These are phyloP conservation scores for Exocentrus adspersus DNA, from an alignment of 2,888 invertebrate genomes.

Conservation along the genomic window DNA sequence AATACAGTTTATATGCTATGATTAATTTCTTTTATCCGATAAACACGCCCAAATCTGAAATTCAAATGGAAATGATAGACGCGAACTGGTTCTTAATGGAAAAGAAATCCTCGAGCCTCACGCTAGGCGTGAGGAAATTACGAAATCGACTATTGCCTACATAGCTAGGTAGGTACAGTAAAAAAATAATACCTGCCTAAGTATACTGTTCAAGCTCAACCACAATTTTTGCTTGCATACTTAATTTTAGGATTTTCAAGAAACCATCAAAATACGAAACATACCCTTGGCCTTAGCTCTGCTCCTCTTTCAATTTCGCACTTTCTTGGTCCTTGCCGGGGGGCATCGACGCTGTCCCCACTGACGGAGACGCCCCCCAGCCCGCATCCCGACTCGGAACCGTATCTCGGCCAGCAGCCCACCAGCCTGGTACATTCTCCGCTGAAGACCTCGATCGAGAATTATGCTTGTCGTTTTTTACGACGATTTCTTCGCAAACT, in stretches of 20 bases:
- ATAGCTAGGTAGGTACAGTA: too few relatives aligned
- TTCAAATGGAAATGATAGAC: background rate
- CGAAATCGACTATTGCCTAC: background rate
- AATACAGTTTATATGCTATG: background rate
- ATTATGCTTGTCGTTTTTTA: background rate
- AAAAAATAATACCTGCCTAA: too few relatives aligned
- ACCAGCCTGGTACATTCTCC: constrained; percentile 15
- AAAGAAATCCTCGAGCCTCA: background rate
- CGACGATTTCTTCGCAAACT: background rate
- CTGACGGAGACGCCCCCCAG: constrained; percentile 8
- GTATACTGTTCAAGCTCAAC: too few relatives aligned
- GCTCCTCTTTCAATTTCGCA: background rate
- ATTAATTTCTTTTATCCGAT: background rate
- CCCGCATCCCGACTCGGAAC: too few relatives aligned
- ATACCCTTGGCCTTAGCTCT: too few relatives aligned
- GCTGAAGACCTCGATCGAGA: constrained; percentile 1
- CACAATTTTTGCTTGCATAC: too few relatives aligned
- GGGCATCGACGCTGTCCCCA: constrained; percentile 15
- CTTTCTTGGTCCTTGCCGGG: constrained; percentile 14
- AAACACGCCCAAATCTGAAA: background rate
- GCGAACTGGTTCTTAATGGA: background rate
- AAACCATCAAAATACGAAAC: too few relatives aligned
- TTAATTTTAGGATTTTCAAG: too few relatives aligned
- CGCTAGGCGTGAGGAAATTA: background rate
- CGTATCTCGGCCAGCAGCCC: constrained; percentile 8